Evolutionary conservation across 2,888 invertebrate species (phyloP).

Genomic region (Helobdella robusta): DNA sequence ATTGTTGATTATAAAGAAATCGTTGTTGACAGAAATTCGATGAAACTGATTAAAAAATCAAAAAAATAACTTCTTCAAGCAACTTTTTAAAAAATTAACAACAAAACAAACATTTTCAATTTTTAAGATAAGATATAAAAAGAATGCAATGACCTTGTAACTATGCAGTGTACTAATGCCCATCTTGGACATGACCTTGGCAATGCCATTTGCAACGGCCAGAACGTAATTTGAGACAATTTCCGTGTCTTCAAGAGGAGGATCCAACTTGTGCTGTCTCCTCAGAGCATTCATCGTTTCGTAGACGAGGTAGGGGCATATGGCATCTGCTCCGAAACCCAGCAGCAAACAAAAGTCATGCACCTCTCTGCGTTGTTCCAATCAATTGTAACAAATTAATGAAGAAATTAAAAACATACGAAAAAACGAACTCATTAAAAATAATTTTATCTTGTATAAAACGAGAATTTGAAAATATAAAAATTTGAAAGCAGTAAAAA

Average conservation of each 20-base stretch:
- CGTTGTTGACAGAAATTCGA: too few species aligned
- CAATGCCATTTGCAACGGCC: conserved; percentile 79
- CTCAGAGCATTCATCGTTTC: conserved; percentile 80
- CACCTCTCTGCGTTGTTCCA: conserved; percentile 56
- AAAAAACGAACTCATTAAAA: neutral
- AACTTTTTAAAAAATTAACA: neutral
- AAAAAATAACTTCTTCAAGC: neutral
- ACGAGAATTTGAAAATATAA: neutral
- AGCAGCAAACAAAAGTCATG: conserved; percentile 91
- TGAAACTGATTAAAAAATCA: neutral
- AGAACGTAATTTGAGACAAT: conserved; percentile 72
- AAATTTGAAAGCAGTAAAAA: neutral
- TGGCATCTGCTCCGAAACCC: conserved; percentile 93
- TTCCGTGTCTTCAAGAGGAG: conserved; percentile 64
- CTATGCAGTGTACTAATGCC: conserved; percentile 96
- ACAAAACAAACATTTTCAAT: neutral
- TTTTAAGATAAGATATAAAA: neutral
- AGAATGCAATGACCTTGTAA: conserved; percentile 65
- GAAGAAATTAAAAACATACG: neutral
- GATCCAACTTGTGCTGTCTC: conserved; percentile 73
- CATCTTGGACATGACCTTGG: conserved; percentile 97
- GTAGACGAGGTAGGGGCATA: conserved; percentile 91
- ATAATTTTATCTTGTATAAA: neutral
- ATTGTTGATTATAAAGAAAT: too few species aligned
- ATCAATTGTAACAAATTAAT: neutral